Conservation (phyloP, 35 echinoderm and acorn worm genomes). For the Apostichopus japonicus region DNA sequence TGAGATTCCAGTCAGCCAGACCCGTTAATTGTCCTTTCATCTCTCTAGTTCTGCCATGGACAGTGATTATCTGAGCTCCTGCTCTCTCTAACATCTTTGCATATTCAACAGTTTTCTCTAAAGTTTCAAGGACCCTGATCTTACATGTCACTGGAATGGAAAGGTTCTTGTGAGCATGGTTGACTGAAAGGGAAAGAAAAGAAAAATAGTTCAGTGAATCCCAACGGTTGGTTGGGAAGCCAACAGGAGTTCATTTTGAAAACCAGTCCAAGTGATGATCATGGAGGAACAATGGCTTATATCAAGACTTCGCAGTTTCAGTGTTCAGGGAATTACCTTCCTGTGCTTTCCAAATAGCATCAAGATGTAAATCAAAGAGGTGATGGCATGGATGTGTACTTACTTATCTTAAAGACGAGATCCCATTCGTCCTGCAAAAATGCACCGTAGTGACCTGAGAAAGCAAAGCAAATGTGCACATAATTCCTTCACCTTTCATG, state of each 20-base stretch:
- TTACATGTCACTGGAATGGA: slow-evolving; percentile 90
- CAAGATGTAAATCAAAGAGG: too few species aligned
- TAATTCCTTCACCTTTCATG: too few species aligned
- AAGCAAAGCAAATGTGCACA: background rate
- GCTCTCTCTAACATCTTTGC: slow-evolving; percentile 93
- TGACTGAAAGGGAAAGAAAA: slow-evolving; percentile 57
- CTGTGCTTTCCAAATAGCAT: too few species aligned
- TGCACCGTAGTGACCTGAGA: slow-evolving; percentile 93
- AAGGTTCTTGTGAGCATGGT: slow-evolving; percentile 75
- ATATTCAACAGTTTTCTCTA: slow-evolving; percentile 74
- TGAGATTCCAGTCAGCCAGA: slow-evolving; percentile 85
- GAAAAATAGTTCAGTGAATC: too few species aligned
- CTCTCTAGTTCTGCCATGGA: slow-evolving; percentile 91
- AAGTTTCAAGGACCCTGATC: slow-evolving; percentile 78
- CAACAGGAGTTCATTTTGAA: too few species aligned
- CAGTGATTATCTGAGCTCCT: slow-evolving; percentile 83
- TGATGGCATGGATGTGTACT: slow-evolving; percentile 15
- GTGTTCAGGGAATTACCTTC: too few species aligned
- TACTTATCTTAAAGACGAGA: slow-evolving; percentile 83
- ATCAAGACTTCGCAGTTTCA: too few species aligned
- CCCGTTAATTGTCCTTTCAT: slow-evolving; percentile 92
- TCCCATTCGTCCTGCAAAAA: slow-evolving; percentile 97
- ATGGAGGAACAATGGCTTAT: too few species aligned
- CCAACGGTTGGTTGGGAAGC: too few species aligned
- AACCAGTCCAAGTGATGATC: too few species aligned